Base-by-base conservation (phyloP, 2,797 vertebrate genomes). In the Tragopan temminckii region DNA sequence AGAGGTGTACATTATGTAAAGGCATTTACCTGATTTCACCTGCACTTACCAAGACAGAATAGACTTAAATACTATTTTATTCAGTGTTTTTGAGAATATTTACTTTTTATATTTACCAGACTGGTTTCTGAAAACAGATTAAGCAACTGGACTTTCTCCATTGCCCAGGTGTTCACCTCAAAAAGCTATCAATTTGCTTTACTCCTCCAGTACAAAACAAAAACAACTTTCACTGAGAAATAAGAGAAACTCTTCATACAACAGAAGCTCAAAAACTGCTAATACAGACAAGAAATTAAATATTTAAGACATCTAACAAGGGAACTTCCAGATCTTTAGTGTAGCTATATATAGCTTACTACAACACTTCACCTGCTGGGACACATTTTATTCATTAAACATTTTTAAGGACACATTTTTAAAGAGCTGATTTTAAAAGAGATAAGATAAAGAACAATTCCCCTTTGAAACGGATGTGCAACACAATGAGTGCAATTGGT, bases 321-420 rank as follows among this genome's bases (percentile, higher is more conserved):
- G 59, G 61, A 93, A 85, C 75, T 85, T 92, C 90, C 86, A 90
- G 76, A 80, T 85, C 63, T 94, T 96, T 89, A 90, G 46, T 42
- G 61, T 16, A 94, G 77, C 92, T 94, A 88, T 88, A 91, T 80
- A 93, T 14, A 43, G 78, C 80, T 91, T 95, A 75, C 82, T 52
- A 85, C 83, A 94, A 90, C 55, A 85, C 71, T 81, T 88, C 76
- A 91, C 75, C 88, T 96, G 83, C 29, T 91, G 6, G 5, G 55
- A 79, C 70, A 91, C 90, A 86, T 86, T 95, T 95, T 95, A 95
- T 90, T 92, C 82, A 92, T 90, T 85, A 96, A 90, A 53, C 75
- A 53, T 74, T 52, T 79, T 72, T 78, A 58, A 83, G 81, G 89
- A 92, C 35, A 83, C 19, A 84, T 58, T n/a, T n/a, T n/a, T n/a